Base-by-base conservation (phyloP, 2,888 invertebrate genomes). In the Notodonta ziczac region DNA sequence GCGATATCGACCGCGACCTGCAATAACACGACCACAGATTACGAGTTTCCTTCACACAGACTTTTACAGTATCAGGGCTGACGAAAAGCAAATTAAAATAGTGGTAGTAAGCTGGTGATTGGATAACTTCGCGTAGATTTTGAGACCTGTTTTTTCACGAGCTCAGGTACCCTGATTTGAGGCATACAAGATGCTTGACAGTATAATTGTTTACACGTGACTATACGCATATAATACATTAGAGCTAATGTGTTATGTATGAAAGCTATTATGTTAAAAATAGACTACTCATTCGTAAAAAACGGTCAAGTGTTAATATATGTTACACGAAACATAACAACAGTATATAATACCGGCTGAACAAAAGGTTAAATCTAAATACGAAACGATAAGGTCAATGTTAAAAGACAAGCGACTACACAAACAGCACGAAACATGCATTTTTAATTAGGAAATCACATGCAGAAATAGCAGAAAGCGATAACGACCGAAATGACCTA, bases 1-100 rank as follows among this genome's bases (percentile, higher is more conserved):
- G 95, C 40, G 96, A 96, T 69, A 95, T 87, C 16, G 96, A 96
- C 66, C 96, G 94, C 70, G 96, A 96, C 84, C 96, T 96, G 89
- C 24, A 74, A 74, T 55, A 57, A n/a, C n/a, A n/a, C n/a, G n/a
- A n/a, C 10, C 24, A 16, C 51, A 4, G 4, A 24, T 51, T 51
- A 9, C 9, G 12, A 42, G 10, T 42, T 42, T 12, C 42, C 10
- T 10, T 1, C 42, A 12, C 9, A 10, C 35, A 7, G 7, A 4
- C 5, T 35, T 1, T 35, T 6, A 35, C 35, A 35, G 7, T 35
- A 35, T 35, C 4, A 0, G 7, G 35, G 35, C 35, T 5, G 7
- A 3, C 2, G 35, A 3, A 6, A 35, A 7, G 35, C 35, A 4
- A 24, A 24, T 24, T 24, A 24, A 24, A 24, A 24, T 24, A 60